These are phyloP conservation scores for Octomys mimax DNA, from an alignment of 2,797 vertebrate species.

Conservation along the genomic window DNA sequence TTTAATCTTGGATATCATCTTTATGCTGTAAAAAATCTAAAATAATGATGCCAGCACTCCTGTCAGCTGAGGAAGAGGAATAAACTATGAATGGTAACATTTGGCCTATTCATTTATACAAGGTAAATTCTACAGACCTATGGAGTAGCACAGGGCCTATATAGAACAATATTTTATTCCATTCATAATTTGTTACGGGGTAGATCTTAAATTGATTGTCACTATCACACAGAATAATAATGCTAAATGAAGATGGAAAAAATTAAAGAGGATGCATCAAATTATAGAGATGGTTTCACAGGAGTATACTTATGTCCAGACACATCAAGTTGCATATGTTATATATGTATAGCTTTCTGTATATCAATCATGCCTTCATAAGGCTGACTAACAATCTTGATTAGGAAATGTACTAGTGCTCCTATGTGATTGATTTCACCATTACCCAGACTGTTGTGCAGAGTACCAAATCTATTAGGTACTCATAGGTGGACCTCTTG, in stretches of 20 bases:
- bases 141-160: background rate
- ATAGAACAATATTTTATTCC: background rate
- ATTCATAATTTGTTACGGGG: background rate
- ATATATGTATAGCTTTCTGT: background rate
- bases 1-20: background rate
- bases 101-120: background rate
- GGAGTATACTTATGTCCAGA: background rate
- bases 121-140: background rate
- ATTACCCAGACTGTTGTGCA: background rate
- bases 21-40: background rate
- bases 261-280: background rate
- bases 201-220: background rate
- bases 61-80: background rate
- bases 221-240: background rate
- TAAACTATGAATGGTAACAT: background rate
- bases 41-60: background rate
- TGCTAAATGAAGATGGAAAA: background rate
- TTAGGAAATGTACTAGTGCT: background rate
- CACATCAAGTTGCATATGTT: background rate
- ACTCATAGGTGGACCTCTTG: background rate
- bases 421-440: background rate
- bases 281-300: background rate
- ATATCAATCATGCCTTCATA: background rate
- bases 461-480: background rate
- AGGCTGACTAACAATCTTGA: background rate